Percentiles rank a stretch among this genome's conserved stretches.
These are phyloP conservation scores for Heliothis virescens DNA, from an alignment of 1,140 invertebrate species.

Conservation along the genomic window DNA sequence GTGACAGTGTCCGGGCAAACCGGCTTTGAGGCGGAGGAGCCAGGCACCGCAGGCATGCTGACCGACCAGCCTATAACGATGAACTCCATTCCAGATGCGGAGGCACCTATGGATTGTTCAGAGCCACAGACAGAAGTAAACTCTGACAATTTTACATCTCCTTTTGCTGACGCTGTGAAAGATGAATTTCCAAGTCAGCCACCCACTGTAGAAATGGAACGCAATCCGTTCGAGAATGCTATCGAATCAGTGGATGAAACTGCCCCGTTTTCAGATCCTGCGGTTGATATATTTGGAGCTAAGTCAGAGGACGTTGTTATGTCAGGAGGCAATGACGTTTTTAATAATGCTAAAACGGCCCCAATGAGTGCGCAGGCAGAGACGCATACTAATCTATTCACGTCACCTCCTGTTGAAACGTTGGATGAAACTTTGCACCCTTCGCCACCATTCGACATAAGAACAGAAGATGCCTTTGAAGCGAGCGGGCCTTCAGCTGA, in stretches of 20 bases:
- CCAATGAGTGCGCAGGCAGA: constrained; percentile 4
- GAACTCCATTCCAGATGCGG: constrained; percentile 48
- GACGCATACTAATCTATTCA: constrained; percentile 53
- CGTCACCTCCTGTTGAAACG: constrained; percentile 1
- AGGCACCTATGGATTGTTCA: constrained; percentile 75
- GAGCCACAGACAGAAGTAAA: constrained; percentile 62
- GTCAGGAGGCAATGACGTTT: constrained; percentile 47
- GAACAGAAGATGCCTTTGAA: constrained; percentile 28
- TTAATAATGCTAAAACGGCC: background rate
- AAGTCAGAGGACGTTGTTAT: constrained; percentile 42
- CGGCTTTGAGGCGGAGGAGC: constrained; percentile 8
- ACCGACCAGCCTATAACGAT: background rate
- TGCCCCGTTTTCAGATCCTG: constrained; percentile 29
- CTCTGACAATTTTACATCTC: constrained; percentile 58
- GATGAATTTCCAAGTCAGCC: constrained; percentile 52
- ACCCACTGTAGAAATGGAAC: constrained; percentile 58
- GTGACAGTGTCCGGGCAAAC: constrained; percentile 14
- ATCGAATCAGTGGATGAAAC: constrained; percentile 4
- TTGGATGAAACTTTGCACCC: constrained; percentile 12
- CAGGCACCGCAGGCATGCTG: background rate
- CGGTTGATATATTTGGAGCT: constrained; percentile 71
- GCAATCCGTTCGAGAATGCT: constrained; percentile 75
- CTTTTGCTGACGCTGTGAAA: constrained; percentile 64
- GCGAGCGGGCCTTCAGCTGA: constrained; percentile 7
- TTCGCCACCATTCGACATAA: constrained; percentile 9